phyloP scores from a whole-genome alignment of 2,113 vertebrate genomes.

The Numida meleagris region DNA sequence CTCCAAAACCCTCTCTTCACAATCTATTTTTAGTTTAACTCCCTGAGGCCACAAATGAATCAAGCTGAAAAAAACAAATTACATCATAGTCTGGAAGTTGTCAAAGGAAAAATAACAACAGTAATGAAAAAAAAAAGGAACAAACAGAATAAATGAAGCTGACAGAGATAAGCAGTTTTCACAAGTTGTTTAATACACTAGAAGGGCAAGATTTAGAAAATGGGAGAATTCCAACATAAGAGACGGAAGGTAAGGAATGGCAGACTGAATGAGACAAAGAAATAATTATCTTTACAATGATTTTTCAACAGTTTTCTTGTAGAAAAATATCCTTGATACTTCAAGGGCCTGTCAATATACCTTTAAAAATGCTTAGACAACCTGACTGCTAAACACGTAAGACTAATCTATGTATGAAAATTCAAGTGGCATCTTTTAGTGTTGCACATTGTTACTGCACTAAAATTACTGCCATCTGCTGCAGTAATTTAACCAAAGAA shows the following conservation, averaged over 20 bases:
- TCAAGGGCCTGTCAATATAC: not conserved
- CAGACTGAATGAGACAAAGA: not conserved
- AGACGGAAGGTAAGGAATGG: not conserved
- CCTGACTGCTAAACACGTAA: not conserved
- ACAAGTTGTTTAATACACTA: not conserved
- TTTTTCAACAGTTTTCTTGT: not conserved
- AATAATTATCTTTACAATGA: not conserved
- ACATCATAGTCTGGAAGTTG: not conserved
- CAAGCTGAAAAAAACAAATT: not conserved
- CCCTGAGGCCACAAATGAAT: not conserved
- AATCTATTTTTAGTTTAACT: not conserved
- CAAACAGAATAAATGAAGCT: not conserved
- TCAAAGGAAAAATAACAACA: not conserved
- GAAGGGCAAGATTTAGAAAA: not conserved
- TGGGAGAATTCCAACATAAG: accelerated
- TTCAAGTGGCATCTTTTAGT: not conserved
- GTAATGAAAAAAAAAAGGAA: not conserved
- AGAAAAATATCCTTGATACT: not conserved
- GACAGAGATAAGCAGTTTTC: not conserved
- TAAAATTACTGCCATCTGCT: not conserved
- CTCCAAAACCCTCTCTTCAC: not conserved
- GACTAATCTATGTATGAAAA: accelerated
- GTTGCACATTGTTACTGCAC: not conserved
- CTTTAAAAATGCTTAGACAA: not conserved
- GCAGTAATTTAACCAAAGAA: not conserved